A percentile compares a stretch with the other conserved stretches of the same genome.
Evolutionary conservation across 1,140 invertebrate species (phyloP).

Genomic region (Charaxes varanes): DNA sequence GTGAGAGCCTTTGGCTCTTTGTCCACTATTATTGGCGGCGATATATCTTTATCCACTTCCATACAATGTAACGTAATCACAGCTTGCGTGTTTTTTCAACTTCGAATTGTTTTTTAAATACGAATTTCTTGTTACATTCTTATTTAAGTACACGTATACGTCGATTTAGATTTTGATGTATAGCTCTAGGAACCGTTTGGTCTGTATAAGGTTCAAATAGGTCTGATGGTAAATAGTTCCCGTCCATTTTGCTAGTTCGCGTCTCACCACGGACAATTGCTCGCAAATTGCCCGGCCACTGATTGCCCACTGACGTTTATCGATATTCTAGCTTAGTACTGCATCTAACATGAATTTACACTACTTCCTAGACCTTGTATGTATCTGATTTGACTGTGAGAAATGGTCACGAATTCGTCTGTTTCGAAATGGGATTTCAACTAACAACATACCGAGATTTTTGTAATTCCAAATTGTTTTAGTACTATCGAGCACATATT

Average conservation of each 20-base stretch:
- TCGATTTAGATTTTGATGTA: constrained; percentile 15
- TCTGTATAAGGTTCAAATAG: constrained; percentile 31
- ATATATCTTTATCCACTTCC: constrained; percentile 1
- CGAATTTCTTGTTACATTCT: constrained; percentile 1
- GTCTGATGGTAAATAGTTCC: constrained; percentile 34
- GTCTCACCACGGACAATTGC: constrained; percentile 62
- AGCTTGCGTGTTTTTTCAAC: not conserved
- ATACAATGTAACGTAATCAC: constrained; percentile 9
- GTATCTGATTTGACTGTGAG: not conserved
- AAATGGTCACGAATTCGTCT: too few species aligned
- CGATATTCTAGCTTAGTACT: constrained; percentile 44
- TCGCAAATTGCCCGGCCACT: constrained; percentile 58
- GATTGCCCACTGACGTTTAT: constrained; percentile 63
- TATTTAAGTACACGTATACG: not conserved
- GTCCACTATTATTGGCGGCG: constrained; percentile 4
- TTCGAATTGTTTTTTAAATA: not conserved
- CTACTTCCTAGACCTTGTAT: constrained; percentile 4
- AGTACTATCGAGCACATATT: too few species aligned
- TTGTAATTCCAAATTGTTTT: too few species aligned
- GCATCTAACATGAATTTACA: constrained; percentile 26
- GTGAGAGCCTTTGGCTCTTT: constrained; percentile 28
- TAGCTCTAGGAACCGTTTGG: constrained; percentile 22
- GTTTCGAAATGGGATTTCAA: too few species aligned
- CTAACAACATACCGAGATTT: too few species aligned
- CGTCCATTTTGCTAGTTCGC: constrained; percentile 58